A percentile compares a stretch with the other conserved stretches of the same genome.
These are phyloP conservation scores for Bettongia penicillata DNA, from an alignment of 2,113 vertebrate species.

Conservation along the genomic window DNA sequence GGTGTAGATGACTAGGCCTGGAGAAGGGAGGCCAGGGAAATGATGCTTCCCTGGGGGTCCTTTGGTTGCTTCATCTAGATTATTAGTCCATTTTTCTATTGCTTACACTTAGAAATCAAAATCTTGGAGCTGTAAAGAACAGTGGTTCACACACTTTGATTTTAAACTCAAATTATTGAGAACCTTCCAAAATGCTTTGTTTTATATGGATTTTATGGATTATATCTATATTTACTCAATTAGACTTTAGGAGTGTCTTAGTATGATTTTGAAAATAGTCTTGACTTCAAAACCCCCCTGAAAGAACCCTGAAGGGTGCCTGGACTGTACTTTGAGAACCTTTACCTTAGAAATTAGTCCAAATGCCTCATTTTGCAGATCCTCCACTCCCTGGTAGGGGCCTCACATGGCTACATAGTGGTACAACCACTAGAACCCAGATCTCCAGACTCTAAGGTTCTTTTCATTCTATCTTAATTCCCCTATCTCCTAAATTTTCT, in stretches of 20 bases:
- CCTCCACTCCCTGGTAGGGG: not conserved
- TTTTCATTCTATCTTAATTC: not conserved
- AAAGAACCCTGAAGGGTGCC: not conserved
- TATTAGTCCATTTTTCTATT: not conserved
- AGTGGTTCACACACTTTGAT: not conserved
- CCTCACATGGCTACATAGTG: not conserved
- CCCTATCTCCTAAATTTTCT: not conserved
- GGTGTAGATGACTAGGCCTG: not conserved
- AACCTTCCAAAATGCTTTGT: not conserved
- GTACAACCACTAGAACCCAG: not conserved
- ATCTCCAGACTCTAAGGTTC: not conserved
- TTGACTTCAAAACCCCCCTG: not conserved
- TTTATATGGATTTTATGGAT: not conserved
- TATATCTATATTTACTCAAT: not conserved
- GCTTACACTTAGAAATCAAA: not conserved
- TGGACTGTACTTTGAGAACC: not conserved
- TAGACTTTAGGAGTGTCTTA: not conserved
- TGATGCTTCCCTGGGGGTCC: not conserved
- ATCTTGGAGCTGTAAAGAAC: not conserved
- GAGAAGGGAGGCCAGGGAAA: not conserved
- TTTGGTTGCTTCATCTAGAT: not conserved
- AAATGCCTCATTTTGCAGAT: not conserved
- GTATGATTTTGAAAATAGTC: not conserved
- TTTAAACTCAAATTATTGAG: not conserved
- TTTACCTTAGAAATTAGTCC: not conserved